These are phyloP conservation scores for Zosterops pallidus DNA, from an alignment of 2,113 vertebrate genomes.

Conservation along the genomic window DNA sequence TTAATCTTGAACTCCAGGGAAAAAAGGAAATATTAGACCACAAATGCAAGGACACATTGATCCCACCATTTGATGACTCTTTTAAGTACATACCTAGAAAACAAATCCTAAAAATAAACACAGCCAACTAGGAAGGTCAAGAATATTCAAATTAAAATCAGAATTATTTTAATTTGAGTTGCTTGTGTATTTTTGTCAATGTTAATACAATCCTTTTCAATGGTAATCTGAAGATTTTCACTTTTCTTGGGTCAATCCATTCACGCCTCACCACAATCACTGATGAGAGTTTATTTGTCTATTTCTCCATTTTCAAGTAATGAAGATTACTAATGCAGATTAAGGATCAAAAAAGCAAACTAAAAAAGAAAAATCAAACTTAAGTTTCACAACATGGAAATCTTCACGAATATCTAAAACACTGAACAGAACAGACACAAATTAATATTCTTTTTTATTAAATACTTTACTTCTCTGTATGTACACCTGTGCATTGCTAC, in stretches of 20 bases:
- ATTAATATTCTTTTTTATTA: not conserved
- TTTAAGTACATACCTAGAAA: not conserved
- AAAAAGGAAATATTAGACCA: not conserved
- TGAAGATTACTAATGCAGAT: not conserved
- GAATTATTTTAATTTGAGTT: not conserved
- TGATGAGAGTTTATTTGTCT: not conserved
- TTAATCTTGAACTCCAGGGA: not conserved
- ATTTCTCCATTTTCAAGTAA: not conserved
- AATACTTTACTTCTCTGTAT: not conserved
- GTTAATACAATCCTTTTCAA: not conserved
- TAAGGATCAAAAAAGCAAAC: not conserved
- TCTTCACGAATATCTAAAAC: not conserved
- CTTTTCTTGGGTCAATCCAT: not conserved
- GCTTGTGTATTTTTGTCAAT: not conserved
- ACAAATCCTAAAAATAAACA: not conserved
- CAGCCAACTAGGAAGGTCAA: not conserved
- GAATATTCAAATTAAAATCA: not conserved
- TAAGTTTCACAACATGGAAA: not conserved
- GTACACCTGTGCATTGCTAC: not conserved
- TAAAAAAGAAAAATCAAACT: not conserved
- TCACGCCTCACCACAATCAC: not conserved
- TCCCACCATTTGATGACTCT: not conserved
- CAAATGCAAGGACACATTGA: not conserved
- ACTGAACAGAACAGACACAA: not conserved
- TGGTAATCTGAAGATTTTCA: not conserved